Evolutionary conservation across 2,113 vertebrate species (phyloP).

Genomic region (Opisthocomus hoazin): DNA sequence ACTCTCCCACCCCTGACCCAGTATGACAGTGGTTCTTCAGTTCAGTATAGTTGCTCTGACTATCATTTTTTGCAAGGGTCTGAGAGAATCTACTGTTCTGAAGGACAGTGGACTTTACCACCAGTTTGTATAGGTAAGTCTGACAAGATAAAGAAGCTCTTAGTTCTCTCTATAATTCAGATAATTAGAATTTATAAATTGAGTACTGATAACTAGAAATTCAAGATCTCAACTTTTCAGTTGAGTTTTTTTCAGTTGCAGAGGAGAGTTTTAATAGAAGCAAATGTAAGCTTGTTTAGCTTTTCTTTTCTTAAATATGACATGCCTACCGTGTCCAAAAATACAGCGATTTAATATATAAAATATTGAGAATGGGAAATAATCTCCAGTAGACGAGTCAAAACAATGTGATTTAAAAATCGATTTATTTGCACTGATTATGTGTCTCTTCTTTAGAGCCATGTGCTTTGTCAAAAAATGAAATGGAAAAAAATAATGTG

Average conservation of each 20-base stretch:
- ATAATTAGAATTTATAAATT: neutral
- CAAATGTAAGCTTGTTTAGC: neutral
- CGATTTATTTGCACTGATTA: neutral
- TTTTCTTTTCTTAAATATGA: neutral
- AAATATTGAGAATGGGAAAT: neutral
- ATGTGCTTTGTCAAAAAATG: slow-evolving; percentile 64
- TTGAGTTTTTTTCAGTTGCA: neutral
- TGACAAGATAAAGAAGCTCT: neutral
- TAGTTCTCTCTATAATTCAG: neutral
- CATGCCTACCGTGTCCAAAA: neutral
- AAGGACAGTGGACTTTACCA: slow-evolving; percentile 61
- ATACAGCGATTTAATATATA: neutral
- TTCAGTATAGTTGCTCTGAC: slow-evolving; percentile 66
- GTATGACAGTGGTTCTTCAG: slow-evolving; percentile 65
- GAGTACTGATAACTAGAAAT: neutral
- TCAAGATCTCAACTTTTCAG: neutral
- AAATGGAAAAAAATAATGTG: slow-evolving; percentile 73
- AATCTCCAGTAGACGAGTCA: neutral
- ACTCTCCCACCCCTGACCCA: neutral
- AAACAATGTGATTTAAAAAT: neutral
- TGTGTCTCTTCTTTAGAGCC: slow-evolving; percentile 60
- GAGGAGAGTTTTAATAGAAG: neutral
- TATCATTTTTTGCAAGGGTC: slow-evolving; percentile 69
- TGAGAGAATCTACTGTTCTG: slow-evolving; percentile 45
- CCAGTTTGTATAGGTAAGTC: slow-evolving; percentile 70